Conservation (phyloP, 1,140 invertebrate genomes). For the Drosophila cardini region DNA sequence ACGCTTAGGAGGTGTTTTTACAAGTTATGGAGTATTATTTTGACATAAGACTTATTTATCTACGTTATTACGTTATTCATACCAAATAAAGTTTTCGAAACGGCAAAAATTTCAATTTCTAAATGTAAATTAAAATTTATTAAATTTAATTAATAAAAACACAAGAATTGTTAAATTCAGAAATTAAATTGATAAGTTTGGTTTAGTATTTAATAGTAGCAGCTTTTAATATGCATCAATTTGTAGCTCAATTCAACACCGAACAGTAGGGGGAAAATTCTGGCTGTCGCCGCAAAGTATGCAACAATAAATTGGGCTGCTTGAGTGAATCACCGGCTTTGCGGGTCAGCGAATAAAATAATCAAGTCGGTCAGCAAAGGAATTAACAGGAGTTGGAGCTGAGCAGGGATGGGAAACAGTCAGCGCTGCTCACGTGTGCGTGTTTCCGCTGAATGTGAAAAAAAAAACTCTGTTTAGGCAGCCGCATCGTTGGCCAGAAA, state of each 20-base stretch:
- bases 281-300: conserved; percentile 25
- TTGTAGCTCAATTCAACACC: not conserved
- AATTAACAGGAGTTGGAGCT: conserved; percentile 4
- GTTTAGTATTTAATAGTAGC: not conserved
- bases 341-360: conserved; percentile 67
- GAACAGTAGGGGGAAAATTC: not conserved
- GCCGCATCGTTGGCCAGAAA: conserved; percentile 64
- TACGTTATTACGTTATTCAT: too few relatives aligned
- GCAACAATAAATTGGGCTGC: conserved; percentile 22
- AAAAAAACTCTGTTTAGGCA: conserved; percentile 15
- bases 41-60: too few relatives aligned
- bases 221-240: not conserved
- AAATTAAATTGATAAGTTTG: too few relatives aligned
- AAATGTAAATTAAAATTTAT: too few relatives aligned
- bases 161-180: too few relatives aligned
- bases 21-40: too few relatives aligned
- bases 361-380: conserved; percentile 47
- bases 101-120: too few relatives aligned
- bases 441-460: conserved; percentile 2
- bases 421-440: conserved; percentile 19
- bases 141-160: too few relatives aligned
- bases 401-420: not conserved
- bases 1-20: too few relatives aligned
- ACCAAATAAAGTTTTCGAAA: too few relatives aligned
- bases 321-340: conserved; percentile 40